These are phyloP conservation scores for Syngnathus scovelli DNA, from an alignment of 2,113 vertebrate species.

Conservation along the genomic window DNA sequence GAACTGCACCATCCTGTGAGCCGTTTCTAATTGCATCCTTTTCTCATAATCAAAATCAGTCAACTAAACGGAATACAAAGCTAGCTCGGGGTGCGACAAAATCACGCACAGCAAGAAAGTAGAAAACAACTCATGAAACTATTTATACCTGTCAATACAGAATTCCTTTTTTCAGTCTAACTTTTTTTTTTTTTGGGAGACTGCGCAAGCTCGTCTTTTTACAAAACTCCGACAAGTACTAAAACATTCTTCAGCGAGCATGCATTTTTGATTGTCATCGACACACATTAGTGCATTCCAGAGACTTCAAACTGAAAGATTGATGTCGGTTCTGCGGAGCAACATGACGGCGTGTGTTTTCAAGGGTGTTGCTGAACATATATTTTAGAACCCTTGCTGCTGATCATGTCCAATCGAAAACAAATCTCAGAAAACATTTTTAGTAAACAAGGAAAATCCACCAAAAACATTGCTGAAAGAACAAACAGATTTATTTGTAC, in stretches of 20 bases:
- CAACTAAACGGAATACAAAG: background rate
- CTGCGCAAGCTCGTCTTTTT: background rate
- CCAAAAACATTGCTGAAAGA: background rate
- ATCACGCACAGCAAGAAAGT: background rate
- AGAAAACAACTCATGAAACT: background rate
- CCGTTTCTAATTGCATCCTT: background rate
- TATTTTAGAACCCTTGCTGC: constrained; percentile 9
- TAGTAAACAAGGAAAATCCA: constrained; percentile 19
- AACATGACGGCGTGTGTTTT: constrained; percentile 18
- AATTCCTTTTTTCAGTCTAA: background rate
- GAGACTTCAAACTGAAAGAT: constrained; percentile 27
- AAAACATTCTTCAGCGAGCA: background rate
- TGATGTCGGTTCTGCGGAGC: constrained; percentile 36
- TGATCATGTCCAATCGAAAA: background rate
- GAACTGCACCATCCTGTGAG: background rate
- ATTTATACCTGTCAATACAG: no score
- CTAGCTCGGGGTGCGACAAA: background rate
- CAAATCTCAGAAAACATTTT: constrained; percentile 28
- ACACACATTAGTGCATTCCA: background rate
- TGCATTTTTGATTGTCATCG: background rate
- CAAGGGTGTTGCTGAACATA: constrained; percentile 18
- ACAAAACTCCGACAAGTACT: background rate
- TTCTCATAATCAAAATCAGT: background rate
- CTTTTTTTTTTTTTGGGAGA: background rate
- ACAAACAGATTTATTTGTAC: background rate